Evolutionary conservation across 1,140 invertebrate species (phyloP), one percentile per base, ranked within the genome.

Genomic region (Holotrichia oblita): DNA sequence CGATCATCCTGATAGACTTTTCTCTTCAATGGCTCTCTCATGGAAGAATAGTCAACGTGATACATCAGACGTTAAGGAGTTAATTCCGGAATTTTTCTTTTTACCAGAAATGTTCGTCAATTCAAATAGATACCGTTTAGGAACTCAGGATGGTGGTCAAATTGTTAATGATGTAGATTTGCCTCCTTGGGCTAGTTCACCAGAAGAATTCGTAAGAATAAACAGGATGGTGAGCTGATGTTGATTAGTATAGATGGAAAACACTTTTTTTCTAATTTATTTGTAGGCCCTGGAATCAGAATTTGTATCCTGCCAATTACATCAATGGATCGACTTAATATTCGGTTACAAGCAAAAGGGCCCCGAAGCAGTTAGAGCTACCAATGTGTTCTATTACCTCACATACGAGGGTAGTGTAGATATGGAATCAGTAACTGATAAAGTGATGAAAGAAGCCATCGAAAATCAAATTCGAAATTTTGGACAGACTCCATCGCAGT

Each of bases 241-340:
- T 75, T 40, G 12, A 0, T 0, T 69, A 69, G 2, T 69, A 34
- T 34, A 1, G 2, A 34, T 34, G 4, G 27, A 27, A 69, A 69
- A 69, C 3, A 69, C 0, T 27, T 42, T 8, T 14, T 55, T 8
- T 34, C 2, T 40, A 9, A 6, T 40, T 74, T 3, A 83, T 83
- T 86, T 86, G 27, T 83, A 95, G 93, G 98, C 98, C 2, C 89
- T 99, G 48, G 99, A 99, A 87, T 99, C 98, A 0, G 99, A 99
- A 87, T 98, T 99, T 86, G 99, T 99, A 1, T 99, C 97, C 42
- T 99, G 98, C 87, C 98, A 99, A 89, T 91, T 99, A 77, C 98
- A 99, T 86, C 98, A 99, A 87, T 99, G 99, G 99, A 99, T 99
- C 82, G 99, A 99, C 89, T 90, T 99, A 73, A 99, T 99, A 84